A percentile compares a stretch with the other conserved stretches of the same genome.
Conservation (phyloP, 1,140 invertebrate genomes). For the Drosophila ficusphila region DNA sequence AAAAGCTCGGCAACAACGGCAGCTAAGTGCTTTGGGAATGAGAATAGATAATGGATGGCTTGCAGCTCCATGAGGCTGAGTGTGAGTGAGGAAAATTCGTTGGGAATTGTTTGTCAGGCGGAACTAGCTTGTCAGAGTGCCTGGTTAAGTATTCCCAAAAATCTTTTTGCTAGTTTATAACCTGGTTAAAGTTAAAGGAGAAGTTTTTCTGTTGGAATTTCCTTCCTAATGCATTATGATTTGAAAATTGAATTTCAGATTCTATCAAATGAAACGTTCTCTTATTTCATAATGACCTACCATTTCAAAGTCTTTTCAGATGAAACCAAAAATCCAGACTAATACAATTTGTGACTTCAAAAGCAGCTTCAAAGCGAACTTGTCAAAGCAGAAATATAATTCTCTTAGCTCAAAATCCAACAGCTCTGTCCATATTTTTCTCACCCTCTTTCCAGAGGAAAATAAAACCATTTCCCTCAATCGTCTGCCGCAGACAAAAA, state of each 20-base stretch:
- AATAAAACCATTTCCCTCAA: conserved; percentile 27
- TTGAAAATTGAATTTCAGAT: no score
- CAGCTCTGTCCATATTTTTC: neutral
- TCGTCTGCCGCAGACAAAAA: conserved; percentile 23
- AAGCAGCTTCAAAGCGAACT: conserved; percentile 22
- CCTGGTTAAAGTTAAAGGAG: neutral
- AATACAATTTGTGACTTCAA: conserved; percentile 38
- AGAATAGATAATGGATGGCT: conserved; percentile 63
- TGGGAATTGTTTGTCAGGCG: conserved; percentile 3
- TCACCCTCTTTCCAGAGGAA: conserved; percentile 1
- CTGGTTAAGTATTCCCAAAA: neutral
- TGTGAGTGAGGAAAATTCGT: neutral
- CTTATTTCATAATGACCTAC: neutral
- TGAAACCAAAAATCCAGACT: neutral
- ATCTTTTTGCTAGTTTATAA: no score
- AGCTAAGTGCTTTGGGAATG: conserved; percentile 59
- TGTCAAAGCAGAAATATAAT: conserved; percentile 28
- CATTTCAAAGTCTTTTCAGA: neutral
- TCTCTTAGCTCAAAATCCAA: conserved; percentile 14
- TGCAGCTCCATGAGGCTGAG: neutral
- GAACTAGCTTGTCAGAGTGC: neutral
- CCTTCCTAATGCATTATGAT: no score
- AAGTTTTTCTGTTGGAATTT: no score
- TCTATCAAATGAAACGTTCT: no score
- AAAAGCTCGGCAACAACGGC: conserved; percentile 46